These are phyloP conservation scores for Griposia aprilina DNA, from an alignment of 2,888 invertebrate genomes.

Conservation along the genomic window DNA sequence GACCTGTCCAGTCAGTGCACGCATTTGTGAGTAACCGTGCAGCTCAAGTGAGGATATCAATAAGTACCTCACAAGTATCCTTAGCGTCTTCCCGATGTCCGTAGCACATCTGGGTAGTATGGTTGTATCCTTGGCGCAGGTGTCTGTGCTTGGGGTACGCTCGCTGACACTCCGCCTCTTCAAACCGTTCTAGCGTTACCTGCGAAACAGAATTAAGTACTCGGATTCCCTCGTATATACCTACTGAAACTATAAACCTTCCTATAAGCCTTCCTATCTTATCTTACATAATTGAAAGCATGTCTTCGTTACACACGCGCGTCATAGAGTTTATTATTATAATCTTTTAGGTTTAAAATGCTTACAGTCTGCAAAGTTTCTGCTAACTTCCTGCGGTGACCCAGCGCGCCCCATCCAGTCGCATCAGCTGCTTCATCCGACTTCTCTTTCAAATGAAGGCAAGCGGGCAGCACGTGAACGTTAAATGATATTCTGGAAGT, in stretches of 20 bases:
- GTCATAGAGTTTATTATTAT: too few species aligned
- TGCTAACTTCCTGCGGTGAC: not conserved
- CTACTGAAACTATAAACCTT: too few species aligned
- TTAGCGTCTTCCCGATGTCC: constrained; percentile 19
- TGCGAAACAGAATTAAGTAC: not conserved
- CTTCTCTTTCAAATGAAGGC: not conserved
- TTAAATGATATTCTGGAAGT: constrained; percentile 14
- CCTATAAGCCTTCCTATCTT: too few species aligned
- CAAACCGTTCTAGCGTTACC: constrained; percentile 2
- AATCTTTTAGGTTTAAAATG: not conserved
- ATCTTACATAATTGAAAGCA: too few species aligned
- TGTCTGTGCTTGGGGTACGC: constrained; percentile 32
- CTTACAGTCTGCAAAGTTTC: constrained; percentile 20
- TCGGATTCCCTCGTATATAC: not conserved
- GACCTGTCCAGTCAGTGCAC: too few species aligned
- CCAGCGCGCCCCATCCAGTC: constrained; percentile 22
- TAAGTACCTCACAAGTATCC: constrained; percentile 49
- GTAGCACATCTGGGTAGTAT: constrained; percentile 51
- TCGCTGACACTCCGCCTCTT: constrained; percentile 13
- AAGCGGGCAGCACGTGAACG: constrained; percentile 16
- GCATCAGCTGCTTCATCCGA: not conserved
- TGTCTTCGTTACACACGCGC: too few species aligned
- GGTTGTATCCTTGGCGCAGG: constrained; percentile 33
- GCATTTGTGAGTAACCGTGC: too few species aligned
- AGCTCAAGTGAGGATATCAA: too few species aligned